These are phyloP conservation scores for Caranx ignobilis DNA, from an alignment of 2,113 vertebrate species.

Conservation along the genomic window DNA sequence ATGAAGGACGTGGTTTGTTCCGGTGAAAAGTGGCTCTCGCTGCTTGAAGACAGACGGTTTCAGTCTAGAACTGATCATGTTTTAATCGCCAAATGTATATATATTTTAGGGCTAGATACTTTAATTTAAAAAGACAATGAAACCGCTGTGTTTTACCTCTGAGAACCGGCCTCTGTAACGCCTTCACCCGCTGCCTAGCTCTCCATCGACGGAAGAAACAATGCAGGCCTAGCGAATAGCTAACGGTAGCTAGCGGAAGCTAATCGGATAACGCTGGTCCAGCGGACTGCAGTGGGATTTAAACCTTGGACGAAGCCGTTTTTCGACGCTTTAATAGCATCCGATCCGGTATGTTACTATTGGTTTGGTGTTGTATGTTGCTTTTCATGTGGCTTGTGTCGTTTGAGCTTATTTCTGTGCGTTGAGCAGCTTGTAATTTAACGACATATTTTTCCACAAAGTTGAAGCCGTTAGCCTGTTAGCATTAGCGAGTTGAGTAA, in stretches of 20 bases:
- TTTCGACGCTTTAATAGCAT: slow-evolving; percentile 42
- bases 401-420: neutral
- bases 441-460: slow-evolving; percentile 33
- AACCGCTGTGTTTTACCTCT: neutral
- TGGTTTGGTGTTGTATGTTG: fast-evolving
- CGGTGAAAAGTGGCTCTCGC: slow-evolving; percentile 64
- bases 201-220: slow-evolving; percentile 70
- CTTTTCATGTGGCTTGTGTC: fast-evolving
- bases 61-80: neutral
- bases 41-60: slow-evolving; percentile 1
- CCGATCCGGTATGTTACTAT: slow-evolving; percentile 45
- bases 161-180: slow-evolving; percentile 24
- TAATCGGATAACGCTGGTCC: slow-evolving; percentile 56
- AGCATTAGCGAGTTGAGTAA: slow-evolving; percentile 45
- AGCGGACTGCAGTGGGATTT: slow-evolving; percentile 72
- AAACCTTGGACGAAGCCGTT: slow-evolving; percentile 60
- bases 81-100: slow-evolving; percentile 36
- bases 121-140: slow-evolving; percentile 39
- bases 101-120: neutral
- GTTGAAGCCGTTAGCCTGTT: slow-evolving; percentile 45
- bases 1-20: slow-evolving; percentile 75
- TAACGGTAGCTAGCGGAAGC: slow-evolving; percentile 51
- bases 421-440: neutral
- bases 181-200: slow-evolving; percentile 29
- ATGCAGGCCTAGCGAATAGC: slow-evolving; percentile 79